Conservation (phyloP, 2,797 vertebrate species). For the Characodon lateralis region DNA sequence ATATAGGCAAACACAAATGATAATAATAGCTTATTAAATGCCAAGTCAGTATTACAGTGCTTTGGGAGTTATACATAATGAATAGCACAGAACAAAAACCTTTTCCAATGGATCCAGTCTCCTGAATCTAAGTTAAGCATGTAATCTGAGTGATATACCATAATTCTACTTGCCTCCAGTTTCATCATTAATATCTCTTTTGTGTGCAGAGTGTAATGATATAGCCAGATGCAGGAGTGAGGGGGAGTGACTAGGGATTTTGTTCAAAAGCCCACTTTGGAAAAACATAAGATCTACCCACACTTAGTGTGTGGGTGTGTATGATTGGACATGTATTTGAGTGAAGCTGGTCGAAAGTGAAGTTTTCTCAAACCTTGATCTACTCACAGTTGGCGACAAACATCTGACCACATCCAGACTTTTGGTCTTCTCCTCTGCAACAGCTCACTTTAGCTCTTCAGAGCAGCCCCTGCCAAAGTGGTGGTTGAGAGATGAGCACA, state of each 20-base stretch:
- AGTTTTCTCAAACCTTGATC: constrained; percentile 36
- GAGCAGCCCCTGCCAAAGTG: constrained; percentile 6
- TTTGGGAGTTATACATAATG: not conserved
- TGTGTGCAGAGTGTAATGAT: constrained; percentile 33
- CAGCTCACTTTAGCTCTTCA: not conserved
- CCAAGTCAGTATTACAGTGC: not conserved
- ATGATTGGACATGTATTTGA: constrained; percentile 3
- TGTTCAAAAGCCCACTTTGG: constrained; percentile 33
- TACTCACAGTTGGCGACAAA: constrained; percentile 17
- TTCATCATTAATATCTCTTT: constrained; percentile 55
- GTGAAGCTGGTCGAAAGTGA: constrained; percentile 11
- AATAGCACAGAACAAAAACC: not conserved
- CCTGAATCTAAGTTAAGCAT: constrained; percentile 28
- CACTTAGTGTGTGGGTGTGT: constrained; percentile 20
- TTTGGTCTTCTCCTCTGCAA: not conserved
- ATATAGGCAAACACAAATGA: not conserved
- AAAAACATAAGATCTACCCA: constrained; percentile 28
- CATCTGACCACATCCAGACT: constrained; percentile 25
- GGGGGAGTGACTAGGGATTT: constrained; percentile 27
- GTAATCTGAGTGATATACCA: constrained; percentile 46
- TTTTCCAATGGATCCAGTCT: constrained; percentile 6
- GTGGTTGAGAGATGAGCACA: constrained; percentile 2
- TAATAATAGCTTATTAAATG: not conserved
- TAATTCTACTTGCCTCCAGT: constrained; percentile 33
- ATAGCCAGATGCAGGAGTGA: constrained; percentile 49